These are phyloP conservation scores for Nothocercus julius DNA, from an alignment of 2,113 vertebrate genomes.

Conservation along the genomic window DNA sequence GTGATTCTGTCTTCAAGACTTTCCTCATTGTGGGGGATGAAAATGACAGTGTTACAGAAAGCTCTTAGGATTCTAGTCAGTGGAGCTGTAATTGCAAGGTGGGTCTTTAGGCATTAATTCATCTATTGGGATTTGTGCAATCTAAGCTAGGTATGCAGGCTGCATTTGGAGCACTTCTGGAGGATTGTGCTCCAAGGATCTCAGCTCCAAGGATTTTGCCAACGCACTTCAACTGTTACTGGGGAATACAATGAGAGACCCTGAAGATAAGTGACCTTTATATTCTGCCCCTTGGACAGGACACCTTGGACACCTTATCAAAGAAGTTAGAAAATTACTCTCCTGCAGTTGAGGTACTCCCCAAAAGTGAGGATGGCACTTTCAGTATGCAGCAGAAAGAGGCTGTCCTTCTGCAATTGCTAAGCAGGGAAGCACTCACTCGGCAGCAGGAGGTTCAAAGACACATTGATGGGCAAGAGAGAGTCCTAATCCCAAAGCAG, in stretches of 20 bases:
- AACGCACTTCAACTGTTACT: not conserved
- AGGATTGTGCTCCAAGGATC: not conserved
- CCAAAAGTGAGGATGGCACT: not conserved
- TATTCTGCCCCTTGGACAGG: not conserved
- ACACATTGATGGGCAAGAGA: not conserved
- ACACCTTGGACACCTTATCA: not conserved
- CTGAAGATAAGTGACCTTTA: not conserved
- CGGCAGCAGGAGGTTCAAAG: not conserved
- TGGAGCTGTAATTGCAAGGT: not conserved
- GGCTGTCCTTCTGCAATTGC: not conserved
- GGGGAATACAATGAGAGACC: not conserved
- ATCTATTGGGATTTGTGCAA: not conserved
- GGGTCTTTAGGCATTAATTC: not conserved
- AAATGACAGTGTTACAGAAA: not conserved
- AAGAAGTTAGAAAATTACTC: not conserved
- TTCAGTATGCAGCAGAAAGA: not conserved
- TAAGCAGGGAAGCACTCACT: rapidly evolving
- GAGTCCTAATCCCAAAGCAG: not conserved
- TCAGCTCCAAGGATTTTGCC: not conserved
- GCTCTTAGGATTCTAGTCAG: not conserved
- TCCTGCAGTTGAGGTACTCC: not conserved
- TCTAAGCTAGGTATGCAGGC: not conserved
- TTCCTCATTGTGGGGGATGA: rapidly evolving
- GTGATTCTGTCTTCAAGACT: not conserved
- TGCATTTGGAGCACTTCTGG: not conserved